Evolutionary conservation across 2,888 invertebrate genomes (phyloP), one percentile per base, ranked within the genome.

Genomic region (Orchestes rusci): DNA sequence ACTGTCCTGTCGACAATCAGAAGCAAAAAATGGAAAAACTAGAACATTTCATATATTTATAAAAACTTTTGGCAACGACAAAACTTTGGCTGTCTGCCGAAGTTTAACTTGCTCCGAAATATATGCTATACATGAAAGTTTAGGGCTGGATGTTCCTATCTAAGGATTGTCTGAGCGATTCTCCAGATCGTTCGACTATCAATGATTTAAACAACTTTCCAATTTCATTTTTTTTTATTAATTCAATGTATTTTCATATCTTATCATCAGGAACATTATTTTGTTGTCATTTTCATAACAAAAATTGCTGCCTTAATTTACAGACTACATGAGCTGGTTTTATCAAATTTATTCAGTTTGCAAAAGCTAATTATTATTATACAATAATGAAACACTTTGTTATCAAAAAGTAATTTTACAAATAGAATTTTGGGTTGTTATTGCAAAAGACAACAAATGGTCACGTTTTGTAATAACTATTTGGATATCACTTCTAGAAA

Each of bases 301-400:
- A 48, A 43, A 48, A 43, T 43, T 51, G 52, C 50, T 54, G 48
- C 51, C 48, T 50, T 50, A 46, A 16, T 51, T 48, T 34, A 45
- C 47, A 48, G 43, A 39, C 48, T 48, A 48, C 39, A 54, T 42
- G 38, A 43, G 39, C 48, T 16, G 43, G 32, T 39, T 43, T 33
- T 43, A 43, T 48, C 30, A 43, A 47, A 39, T 38, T 42, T 43
- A 23, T 23, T 23, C 23, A 5, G 32, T 52, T 54, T 56, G 57
- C 56, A 56, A 56, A 57, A 58, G 57, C 57, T 55, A 56, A 43
- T 49, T 51, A 49, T 54, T 54, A 57, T 54, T 57, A 51, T 57
- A 56, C 53, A 56, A 40, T 48, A 5, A 12, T 38, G 38, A 37
- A 45, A 45, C 41, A 44, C 43, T 40, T 48, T 45, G 45, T 45